phyloP scores from a whole-genome alignment of 2,888 invertebrate species.

The Phlogophora meticulosa region DNA sequence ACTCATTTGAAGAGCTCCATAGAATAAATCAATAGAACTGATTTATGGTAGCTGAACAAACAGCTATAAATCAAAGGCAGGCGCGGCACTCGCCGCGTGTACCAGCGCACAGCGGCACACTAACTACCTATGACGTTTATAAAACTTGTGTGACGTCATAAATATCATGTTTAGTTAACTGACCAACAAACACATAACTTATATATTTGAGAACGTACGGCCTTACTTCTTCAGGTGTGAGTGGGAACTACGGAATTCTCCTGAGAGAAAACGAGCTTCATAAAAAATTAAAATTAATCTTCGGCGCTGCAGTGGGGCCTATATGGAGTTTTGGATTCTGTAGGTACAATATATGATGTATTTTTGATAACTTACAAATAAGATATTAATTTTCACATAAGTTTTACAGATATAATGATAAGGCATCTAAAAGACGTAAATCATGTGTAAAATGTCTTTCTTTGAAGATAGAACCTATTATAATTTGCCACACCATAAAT shows the following conservation, averaged over 20 bases:
- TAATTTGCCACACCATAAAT: constrained; percentile 21
- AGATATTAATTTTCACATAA: neutral
- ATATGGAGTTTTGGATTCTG: neutral
- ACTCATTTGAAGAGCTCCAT: constrained; percentile 64
- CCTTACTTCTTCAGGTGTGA: neutral
- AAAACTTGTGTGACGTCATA: constrained; percentile 41
- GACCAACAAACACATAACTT: neutral
- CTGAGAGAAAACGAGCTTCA: constrained; percentile 21
- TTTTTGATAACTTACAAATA: neutral
- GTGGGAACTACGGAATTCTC: constrained; percentile 5
- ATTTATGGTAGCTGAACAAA: constrained; percentile 83
- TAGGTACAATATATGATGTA: neutral
- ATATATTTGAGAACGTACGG: neutral
- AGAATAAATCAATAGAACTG: constrained; percentile 83
- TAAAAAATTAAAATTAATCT: constrained; percentile 57
- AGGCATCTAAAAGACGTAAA: neutral
- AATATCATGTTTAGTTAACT: constrained; percentile 2
- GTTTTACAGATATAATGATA: neutral
- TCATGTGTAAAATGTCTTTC: constrained; percentile 9
- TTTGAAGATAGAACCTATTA: constrained; percentile 10
- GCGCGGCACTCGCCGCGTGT: constrained; percentile 57
- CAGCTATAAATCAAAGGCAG: constrained; percentile 83
- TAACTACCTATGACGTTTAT: constrained; percentile 28
- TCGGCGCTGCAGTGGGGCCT: constrained; percentile 9
- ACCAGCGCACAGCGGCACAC: constrained; percentile 27